Percentiles rank a stretch among this genome's conserved stretches.
Conservation (phyloP, 37 sponge, comb jelly and placozoan species). For the Hexactinellida sp. region DNA sequence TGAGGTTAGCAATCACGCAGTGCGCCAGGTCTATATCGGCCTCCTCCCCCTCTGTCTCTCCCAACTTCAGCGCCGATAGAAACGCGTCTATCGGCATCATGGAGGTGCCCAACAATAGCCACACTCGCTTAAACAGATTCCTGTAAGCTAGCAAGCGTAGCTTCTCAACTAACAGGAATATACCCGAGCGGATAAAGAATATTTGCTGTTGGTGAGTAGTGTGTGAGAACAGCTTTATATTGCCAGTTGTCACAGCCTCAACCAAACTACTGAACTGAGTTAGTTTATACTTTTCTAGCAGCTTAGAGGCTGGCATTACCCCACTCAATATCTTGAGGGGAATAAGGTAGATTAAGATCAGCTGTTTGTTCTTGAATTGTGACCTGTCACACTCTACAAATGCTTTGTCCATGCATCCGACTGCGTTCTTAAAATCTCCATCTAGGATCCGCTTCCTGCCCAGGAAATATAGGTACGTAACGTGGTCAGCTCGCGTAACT, state of each 20-base stretch:
- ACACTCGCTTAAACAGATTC: slow-evolving; percentile 96
- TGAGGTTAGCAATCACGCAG: slow-evolving; percentile 88
- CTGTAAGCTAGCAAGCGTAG: slow-evolving; percentile 69
- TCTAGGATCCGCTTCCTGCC: slow-evolving; percentile 94
- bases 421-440: slow-evolving; percentile 55
- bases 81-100: slow-evolving; percentile 47
- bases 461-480: slow-evolving; percentile 89
- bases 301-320: slow-evolving; percentile 33
- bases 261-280: slow-evolving; percentile 42
- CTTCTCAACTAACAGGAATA: slow-evolving; percentile 83
- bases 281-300: slow-evolving; percentile 50
- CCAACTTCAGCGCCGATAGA: slow-evolving; percentile 31
- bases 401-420: neutral
- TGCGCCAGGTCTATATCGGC: slow-evolving; percentile 75
- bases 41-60: slow-evolving; percentile 43
- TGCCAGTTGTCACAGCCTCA: neutral
- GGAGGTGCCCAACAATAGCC: slow-evolving; percentile 37
- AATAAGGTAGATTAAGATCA: slow-evolving; percentile 75
- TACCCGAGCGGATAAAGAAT: slow-evolving; percentile 76
- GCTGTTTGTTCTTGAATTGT: slow-evolving; percentile 13
- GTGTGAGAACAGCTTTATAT: neutral
- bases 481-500: slow-evolving; percentile 50
- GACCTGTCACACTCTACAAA: neutral
- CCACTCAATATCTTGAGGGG: slow-evolving; percentile 86
- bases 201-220: neutral